Evolutionary conservation across 2,888 invertebrate genomes (phyloP), one percentile per base, ranked within the genome.

Genomic region (Torymus aiolomorphi): DNA sequence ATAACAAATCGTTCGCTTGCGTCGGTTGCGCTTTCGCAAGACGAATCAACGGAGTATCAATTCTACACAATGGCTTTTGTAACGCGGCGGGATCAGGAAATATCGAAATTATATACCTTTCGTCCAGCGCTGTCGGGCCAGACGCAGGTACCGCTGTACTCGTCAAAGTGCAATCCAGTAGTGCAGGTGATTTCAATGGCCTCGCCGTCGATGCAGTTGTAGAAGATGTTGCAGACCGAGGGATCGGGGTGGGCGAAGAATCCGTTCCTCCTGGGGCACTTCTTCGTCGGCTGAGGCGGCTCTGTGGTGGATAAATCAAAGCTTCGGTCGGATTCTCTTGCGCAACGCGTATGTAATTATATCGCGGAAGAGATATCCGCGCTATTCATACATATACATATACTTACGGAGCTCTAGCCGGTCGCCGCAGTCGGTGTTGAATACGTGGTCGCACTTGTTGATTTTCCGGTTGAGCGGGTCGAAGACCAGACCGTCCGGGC

Each of bases 361-460:
- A 20, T 20, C 14, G n/a, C 16, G 49, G 56, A 14, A 13, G 31
- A 10, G 31, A 24, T 52, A 65, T 65, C 16, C 59, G 51, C 56
- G 62, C 20, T 83, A 56, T 42, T 3, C n/a, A 14, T 54, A 54
- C 14, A 18, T n/a, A 20, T 12, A 14, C 24, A 12, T 24, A 49
- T 51, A 94, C 97, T 95, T 93, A 97, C 97, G 97, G 83, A 97
- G 92, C 91, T 97, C 96, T 70, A 94, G 93, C 89, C 97, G 94
- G 89, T 97, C 96, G 72, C 95, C 96, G 87, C 97, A 97, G 89
- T 97, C 97, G 20, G 96, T 96, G 88, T 96, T 97, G 94, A 97
- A 97, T 88, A 96, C 95, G 88, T 97, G 96, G 91, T 97, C 97
- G 88, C 97, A 97, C 89, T 97, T 97, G 92, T 97, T 97, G 89